Conservation (phyloP, 2,113 vertebrate species). For the Amphiprion ocellaris region DNA sequence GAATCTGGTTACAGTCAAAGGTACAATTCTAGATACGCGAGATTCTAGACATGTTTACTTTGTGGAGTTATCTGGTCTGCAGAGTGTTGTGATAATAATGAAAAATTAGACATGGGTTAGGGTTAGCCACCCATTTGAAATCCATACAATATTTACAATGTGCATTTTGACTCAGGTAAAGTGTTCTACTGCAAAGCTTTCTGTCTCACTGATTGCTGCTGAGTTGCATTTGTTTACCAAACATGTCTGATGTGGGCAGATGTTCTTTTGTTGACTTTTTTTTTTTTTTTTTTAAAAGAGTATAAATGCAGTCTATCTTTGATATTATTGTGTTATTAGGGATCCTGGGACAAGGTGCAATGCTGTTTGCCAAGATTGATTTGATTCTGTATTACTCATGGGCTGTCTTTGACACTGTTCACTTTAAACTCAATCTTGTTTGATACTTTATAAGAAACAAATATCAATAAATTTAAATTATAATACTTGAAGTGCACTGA, state of each 20-base stretch:
- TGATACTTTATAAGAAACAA: constrained; percentile 74
- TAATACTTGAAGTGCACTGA: neutral
- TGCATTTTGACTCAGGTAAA: constrained; percentile 73
- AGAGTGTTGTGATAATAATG: constrained; percentile 13
- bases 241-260: constrained; percentile 64
- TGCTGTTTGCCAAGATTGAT: constrained; percentile 69
- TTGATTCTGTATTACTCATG: constrained; percentile 73
- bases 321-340: constrained; percentile 66
- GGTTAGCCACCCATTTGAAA: constrained; percentile 32
- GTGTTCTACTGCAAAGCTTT: constrained; percentile 58
- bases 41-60: constrained; percentile 75
- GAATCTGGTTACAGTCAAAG: constrained; percentile 56
- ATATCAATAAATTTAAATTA: constrained; percentile 76
- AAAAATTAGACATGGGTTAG: constrained; percentile 15
- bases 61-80: constrained; percentile 39
- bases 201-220: constrained; percentile 64
- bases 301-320: constrained; percentile 54
- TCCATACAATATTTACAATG: constrained; percentile 49
- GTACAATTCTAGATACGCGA: constrained; percentile 64
- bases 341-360: constrained; percentile 80
- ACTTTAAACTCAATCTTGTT: constrained; percentile 70
- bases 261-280: constrained; percentile 50
- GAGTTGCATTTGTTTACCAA: constrained; percentile 77
- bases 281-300: constrained; percentile 70
- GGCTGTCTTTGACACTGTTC: constrained; percentile 58